These are phyloP conservation scores for Alauda arvensis DNA, from an alignment of 2,797 vertebrate genomes.

Conservation along the genomic window DNA sequence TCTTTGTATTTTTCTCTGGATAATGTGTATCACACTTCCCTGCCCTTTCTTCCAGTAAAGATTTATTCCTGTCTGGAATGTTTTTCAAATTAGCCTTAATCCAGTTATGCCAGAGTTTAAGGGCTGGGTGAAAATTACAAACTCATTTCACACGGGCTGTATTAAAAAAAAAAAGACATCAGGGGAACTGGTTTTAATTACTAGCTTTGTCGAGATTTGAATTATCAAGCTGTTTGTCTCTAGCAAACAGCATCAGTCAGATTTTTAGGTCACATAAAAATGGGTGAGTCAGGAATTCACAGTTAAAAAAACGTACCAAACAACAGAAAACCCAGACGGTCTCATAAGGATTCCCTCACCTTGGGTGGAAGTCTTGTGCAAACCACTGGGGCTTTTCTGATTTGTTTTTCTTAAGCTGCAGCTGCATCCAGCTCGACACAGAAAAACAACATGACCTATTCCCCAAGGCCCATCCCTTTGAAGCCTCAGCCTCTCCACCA, in stretches of 20 bases:
- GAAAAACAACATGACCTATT: not conserved
- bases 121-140: not conserved
- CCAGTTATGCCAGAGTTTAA: not conserved
- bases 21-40: not conserved
- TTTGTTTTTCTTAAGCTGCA: constrained; percentile 31
- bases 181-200: not conserved
- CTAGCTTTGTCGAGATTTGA: not conserved
- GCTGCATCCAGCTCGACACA: not conserved
- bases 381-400: constrained; percentile 2
- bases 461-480: not conserved
- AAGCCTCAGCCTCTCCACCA: not conserved
- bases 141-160: not conserved
- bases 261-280: constrained; percentile 2
- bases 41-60: not conserved
- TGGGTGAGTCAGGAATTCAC: not conserved
- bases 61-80: not conserved
- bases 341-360: constrained; percentile 1
- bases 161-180: not conserved
- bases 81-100: not conserved
- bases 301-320: not conserved
- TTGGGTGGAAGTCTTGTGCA: constrained; percentile 30
- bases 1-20: not conserved
- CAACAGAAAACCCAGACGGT: not conserved
- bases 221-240: constrained; percentile 6
- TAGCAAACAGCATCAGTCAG: not conserved